Conservation (phyloP, 2,888 invertebrate species). For the Cetonia aurata region DNA sequence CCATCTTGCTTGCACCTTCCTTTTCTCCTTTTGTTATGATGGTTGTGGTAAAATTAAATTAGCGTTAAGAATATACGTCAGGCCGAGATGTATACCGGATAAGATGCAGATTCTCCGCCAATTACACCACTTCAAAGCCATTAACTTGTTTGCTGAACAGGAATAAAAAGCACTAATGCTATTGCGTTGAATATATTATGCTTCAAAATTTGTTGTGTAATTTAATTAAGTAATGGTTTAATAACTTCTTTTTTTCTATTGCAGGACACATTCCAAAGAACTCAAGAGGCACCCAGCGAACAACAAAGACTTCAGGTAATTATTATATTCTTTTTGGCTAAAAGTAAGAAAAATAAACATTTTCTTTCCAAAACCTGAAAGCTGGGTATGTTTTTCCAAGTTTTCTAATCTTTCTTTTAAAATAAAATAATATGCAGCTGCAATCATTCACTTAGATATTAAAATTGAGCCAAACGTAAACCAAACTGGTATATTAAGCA, state of each 20-base stretch:
- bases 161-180: background rate
- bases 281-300: slow-evolving; percentile 65
- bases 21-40: background rate
- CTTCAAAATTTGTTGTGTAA: too few relatives aligned
- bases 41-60: slow-evolving; percentile 27
- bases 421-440: too few relatives aligned
- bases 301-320: slow-evolving; percentile 66
- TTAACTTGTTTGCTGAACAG: slow-evolving; percentile 14
- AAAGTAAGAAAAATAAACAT: background rate
- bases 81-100: slow-evolving; percentile 20
- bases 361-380: too few relatives aligned
- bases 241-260: slow-evolving; percentile 51
- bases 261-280: slow-evolving; percentile 65
- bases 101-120: slow-evolving; percentile 26
- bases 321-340: slow-evolving; percentile 40
- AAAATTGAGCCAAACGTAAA: too few relatives aligned
- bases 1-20: too few relatives aligned
- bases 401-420: too few relatives aligned
- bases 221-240: too few relatives aligned
- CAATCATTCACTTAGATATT: too few relatives aligned
- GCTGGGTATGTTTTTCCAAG: too few relatives aligned
- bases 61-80: slow-evolving; percentile 22
- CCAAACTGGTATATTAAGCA: too few relatives aligned
- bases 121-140: slow-evolving; percentile 15
- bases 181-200: background rate